Percentiles rank a stretch among this genome's conserved stretches.
Conservation (phyloP, 2,113 vertebrate species). For the Dasypus novemcinctus region DNA sequence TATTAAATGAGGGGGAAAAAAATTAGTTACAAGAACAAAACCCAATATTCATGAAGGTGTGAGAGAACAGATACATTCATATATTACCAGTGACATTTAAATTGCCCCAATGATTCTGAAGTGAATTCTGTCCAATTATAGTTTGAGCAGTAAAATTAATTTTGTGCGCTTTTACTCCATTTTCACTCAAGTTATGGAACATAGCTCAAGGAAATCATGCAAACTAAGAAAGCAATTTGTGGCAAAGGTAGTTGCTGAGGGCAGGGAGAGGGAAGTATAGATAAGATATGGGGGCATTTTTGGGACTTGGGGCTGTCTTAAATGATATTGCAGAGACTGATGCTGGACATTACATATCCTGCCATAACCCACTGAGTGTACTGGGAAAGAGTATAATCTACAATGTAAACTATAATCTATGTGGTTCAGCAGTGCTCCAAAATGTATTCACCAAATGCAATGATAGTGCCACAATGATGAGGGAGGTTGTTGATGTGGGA, state of each 20-base stretch:
- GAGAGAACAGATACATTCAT: background rate
- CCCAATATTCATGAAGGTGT: background rate
- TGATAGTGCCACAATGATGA: too few species aligned
- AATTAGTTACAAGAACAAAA: background rate
- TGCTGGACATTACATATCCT: too few species aligned
- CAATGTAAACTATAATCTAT: too few species aligned
- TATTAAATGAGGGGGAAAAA: background rate
- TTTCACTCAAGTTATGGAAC: background rate
- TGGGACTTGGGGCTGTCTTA: too few species aligned
- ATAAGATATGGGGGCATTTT: too few species aligned
- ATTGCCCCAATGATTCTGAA: background rate
- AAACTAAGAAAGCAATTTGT: background rate
- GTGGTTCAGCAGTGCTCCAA: too few species aligned
- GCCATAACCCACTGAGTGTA: too few species aligned
- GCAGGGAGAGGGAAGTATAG: too few species aligned
- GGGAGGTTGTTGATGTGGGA: too few species aligned
- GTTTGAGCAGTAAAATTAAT: background rate
- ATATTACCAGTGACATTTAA: background rate
- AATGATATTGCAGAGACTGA: too few species aligned
- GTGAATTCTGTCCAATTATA: background rate
- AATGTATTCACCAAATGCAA: too few species aligned
- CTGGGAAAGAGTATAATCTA: too few species aligned
- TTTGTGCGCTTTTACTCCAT: background rate
- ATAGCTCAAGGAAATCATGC: background rate
- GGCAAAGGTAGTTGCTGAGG: background rate